Base-by-base conservation (phyloP, 2,888 invertebrate genomes). In the Agonopterix alstromeriana region DNA sequence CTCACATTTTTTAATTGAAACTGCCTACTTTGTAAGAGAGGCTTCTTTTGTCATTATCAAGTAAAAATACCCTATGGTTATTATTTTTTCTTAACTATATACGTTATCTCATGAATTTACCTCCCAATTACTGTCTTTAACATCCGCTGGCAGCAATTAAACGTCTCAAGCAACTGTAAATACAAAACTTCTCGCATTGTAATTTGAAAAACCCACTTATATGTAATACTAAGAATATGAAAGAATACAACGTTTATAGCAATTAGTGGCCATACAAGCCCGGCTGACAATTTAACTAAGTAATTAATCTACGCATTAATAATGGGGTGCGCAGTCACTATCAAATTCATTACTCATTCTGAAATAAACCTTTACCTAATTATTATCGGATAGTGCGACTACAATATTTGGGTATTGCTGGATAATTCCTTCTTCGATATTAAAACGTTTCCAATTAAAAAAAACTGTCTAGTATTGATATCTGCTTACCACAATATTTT, bases 101-200 rank as follows among this genome's bases (percentile, higher is more conserved):
- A 64, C 69, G 66, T 76, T 80, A 81, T 84, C 78, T 81, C 62
- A 67, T 69, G 73, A 77, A 73, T 80, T 75, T 77, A 74, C 73
- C 70, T 81, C 70, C 76, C 79, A 84, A 83, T 84, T 84, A 85
- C 78, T 69, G 79, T 75, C 73, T 77, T 77, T 75, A 78, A 83
- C 81, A 79, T 85, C 81, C 81, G 77, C 70, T 73, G 67, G 62
- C 65, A 57, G 79, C 78, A 84, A 86, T 86, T 85, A 86, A 80
- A 74, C 66, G 73, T 82, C 76, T 77, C 82, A 77, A 77, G 83
- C 83, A 84, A 82, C 82, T 82, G 83, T 84, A 83, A 82, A 85
- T 76, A 81, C 70, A 75, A 76, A 82, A 77, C 74, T 73, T 76
- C 73, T 76, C 68, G 77, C 70, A 68, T 72, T 68, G 67, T 73